phyloP scores from a whole-genome alignment of 2,113 vertebrate species.

The Delphinapterus leucas region DNA sequence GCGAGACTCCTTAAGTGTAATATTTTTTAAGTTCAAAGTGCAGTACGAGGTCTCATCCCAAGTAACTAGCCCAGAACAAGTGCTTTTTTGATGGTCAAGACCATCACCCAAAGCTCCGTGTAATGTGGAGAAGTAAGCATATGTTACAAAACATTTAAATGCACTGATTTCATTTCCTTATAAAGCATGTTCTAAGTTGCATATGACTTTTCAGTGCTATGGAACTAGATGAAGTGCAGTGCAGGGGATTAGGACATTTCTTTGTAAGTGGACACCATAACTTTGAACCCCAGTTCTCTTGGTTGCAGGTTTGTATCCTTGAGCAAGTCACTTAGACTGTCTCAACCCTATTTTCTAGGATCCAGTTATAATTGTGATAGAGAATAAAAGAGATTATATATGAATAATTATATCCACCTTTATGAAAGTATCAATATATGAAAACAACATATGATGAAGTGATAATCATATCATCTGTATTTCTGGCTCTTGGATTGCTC shows the following conservation, averaged over 20 bases:
- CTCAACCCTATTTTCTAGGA: neutral
- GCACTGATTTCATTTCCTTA: neutral
- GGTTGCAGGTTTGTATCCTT: neutral
- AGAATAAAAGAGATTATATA: neutral
- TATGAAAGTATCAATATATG: neutral
- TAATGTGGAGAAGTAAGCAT: neutral
- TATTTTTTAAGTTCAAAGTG: neutral
- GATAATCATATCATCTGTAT: neutral
- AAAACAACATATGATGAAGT: neutral
- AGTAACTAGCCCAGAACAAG: neutral
- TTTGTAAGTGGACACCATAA: neutral
- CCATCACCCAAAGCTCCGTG: neutral
- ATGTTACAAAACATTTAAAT: neutral
- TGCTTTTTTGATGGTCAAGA: neutral
- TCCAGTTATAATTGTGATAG: neutral
- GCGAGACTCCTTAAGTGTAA: neutral
- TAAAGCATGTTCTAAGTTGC: neutral
- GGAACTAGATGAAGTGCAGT: neutral
- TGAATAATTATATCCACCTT: neutral
- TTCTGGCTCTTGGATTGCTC: neutral
- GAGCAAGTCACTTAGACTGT: neutral
- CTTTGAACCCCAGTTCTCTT: neutral
- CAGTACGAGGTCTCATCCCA: neutral
- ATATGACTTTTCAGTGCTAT: neutral
- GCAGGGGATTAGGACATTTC: neutral